Percentiles rank a stretch among this genome's conserved stretches.
Conservation (phyloP, 2,113 vertebrate genomes). For the Grammatotria lemairii region DNA sequence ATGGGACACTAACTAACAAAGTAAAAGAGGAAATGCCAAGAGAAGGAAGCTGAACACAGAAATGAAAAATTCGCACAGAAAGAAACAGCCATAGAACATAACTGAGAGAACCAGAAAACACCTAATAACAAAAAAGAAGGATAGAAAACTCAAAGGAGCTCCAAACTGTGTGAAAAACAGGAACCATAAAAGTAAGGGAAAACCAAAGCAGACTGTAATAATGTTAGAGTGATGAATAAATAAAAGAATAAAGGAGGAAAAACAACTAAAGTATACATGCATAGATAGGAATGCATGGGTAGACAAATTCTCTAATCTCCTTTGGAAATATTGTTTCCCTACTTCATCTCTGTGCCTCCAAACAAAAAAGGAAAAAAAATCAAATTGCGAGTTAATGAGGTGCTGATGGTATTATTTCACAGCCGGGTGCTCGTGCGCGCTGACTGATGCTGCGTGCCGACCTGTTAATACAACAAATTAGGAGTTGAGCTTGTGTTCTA, state of each 20-base stretch:
- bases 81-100: not conserved
- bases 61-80: not conserved
- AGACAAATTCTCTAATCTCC: not conserved
- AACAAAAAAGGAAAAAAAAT: not conserved
- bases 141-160: not conserved
- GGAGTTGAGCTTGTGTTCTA: not conserved
- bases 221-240: not conserved
- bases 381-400: conserved; percentile 42
- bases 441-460: conserved; percentile 1
- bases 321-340: not conserved
- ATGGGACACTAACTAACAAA: not conserved
- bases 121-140: not conserved
- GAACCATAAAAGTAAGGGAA: not conserved
- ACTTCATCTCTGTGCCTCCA: conserved; percentile 1
- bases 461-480: conserved; percentile 44
- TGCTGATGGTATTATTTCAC: conserved; percentile 46
- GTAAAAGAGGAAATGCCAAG: not conserved
- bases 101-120: not conserved
- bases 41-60: not conserved
- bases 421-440: conserved; percentile 10
- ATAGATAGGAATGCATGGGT: not conserved
- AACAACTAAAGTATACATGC: not conserved
- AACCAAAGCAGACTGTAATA: not conserved
- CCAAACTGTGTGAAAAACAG: not conserved
- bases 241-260: not conserved